Evolutionary conservation across 2,113 vertebrate genomes (phyloP).

Genomic region (Psephotus haematonotus): DNA sequence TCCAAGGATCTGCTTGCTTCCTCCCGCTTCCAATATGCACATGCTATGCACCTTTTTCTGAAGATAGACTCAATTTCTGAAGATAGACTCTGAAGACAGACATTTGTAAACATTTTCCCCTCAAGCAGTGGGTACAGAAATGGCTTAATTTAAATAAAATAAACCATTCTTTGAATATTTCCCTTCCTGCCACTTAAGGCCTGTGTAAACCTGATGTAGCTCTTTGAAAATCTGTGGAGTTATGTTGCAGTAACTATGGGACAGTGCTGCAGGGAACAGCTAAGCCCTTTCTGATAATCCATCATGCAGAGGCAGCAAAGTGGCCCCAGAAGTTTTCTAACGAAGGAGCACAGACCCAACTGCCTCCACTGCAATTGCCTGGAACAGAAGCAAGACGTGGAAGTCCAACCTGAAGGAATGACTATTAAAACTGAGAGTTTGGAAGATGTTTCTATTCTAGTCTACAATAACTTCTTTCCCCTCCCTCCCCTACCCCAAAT

Average conservation of each 20-base stretch:
- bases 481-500: no score
- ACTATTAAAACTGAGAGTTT: neutral
- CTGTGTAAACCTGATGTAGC: neutral
- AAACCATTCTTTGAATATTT: neutral
- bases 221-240: neutral
- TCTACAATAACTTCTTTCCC: neutral
- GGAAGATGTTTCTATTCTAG: neutral
- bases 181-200: neutral
- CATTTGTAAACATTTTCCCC: neutral
- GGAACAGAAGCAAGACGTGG: fast-evolving
- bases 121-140: neutral
- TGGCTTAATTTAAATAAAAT: neutral
- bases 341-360: neutral
- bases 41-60: fast-evolving
- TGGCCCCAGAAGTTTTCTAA: neutral
- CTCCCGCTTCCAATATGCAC: fast-evolving
- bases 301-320: neutral
- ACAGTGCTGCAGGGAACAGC: neutral
- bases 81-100: neutral
- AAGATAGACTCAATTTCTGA: neutral
- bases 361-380: neutral
- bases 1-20: neutral
- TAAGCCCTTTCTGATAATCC: neutral
- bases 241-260: neutral
- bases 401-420: neutral